Evolutionary conservation across 1,140 invertebrate species (phyloP), one percentile per base, ranked within the genome.

Genomic region (Caenorhabditis brenneri): DNA sequence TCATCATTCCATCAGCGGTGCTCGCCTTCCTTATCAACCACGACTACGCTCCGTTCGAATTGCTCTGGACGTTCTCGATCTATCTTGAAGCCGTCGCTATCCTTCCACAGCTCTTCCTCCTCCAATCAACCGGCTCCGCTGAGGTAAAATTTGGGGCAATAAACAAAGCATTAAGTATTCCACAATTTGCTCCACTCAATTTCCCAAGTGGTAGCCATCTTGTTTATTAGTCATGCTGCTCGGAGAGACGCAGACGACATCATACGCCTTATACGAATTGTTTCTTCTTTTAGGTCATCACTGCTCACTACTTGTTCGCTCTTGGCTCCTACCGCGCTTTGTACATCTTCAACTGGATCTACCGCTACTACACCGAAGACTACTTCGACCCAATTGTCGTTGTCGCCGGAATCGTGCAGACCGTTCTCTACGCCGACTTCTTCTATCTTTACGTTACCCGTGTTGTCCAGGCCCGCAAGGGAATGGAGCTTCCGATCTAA

Each of bases 361-460:
- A 97, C 91, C 95, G 97, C 89, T 98, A 97, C 91, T 95, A 96
- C 90, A 94, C 93, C 58, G 97, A 99, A 91, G 93, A 94, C 79
- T 96, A 97, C 92, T 97, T 96, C 90, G 97, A 99, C 92, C 92
- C 96, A 84, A 99, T 99, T 91, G 96, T 96, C 55, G 96, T 99
- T 88, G 94, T 98, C 48, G 81, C 89, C 49, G 87, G 87, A 51
- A 48, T 91, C 88, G 91, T 92, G 15, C 98, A 99, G 92, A 99
- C 98, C 31, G 95, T 99, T 80, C 93, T 99, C 29, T 99, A 99
- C 92, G 99, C 97, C 93, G 97, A 99, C 93, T 99, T 99, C 94
- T 99, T 99, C 93, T 99, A 99, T 93, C 93, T 99, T 79, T 99
- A 99, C 92, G 95, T 99, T 91, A 99, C 97, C 91, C 98, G 98